These are phyloP conservation scores for Notocelia uddmanniana DNA, from an alignment of 2,888 invertebrate genomes.

Conservation along the genomic window DNA sequence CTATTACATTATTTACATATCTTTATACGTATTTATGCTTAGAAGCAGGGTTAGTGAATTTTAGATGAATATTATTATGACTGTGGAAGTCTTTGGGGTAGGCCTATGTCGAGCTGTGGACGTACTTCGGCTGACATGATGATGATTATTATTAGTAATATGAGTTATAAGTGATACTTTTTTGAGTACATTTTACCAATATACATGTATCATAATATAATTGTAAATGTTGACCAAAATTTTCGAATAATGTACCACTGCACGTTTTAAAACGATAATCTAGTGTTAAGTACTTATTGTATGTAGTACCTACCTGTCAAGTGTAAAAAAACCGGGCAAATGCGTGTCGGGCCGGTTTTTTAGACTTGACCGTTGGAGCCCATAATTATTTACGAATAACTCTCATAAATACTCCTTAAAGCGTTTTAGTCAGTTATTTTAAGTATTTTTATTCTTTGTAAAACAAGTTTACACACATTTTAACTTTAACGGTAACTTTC, in stretches of 20 bases:
- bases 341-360: too few relatives aligned
- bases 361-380: neutral
- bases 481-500: too few relatives aligned
- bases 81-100: too few relatives aligned
- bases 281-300: neutral
- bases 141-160: too few relatives aligned
- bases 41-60: constrained; percentile 41
- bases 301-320: neutral
- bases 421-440: constrained; percentile 7
- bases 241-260: neutral
- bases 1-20: neutral
- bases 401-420: constrained; percentile 11
- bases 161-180: constrained; percentile 34
- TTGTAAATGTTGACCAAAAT: constrained; percentile 41
- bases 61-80: constrained; percentile 26
- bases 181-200: constrained; percentile 43
- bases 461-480: too few relatives aligned
- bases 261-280: neutral
- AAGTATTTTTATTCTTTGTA: neutral
- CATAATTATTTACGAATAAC: neutral
- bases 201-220: constrained; percentile 10
- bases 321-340: too few relatives aligned
- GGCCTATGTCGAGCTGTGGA: too few relatives aligned
- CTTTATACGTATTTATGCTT: constrained; percentile 9
- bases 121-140: too few relatives aligned